phyloP scores from a whole-genome alignment of 37 sponge, comb jelly and placozoan species.

The Diacarnus erythraeanus region DNA sequence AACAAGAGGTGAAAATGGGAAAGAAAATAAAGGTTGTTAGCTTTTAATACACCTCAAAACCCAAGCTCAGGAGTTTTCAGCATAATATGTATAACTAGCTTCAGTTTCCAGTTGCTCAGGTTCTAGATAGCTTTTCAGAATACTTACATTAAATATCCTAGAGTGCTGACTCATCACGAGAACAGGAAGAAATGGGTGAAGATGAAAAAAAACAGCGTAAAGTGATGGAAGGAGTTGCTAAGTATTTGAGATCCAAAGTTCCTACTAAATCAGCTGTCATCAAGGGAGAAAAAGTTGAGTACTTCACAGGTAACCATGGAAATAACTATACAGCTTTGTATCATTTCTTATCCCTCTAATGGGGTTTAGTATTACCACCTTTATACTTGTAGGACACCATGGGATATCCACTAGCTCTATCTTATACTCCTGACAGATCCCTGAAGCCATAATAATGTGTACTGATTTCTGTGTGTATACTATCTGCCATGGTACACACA shows the following conservation, averaged over 20 bases:
- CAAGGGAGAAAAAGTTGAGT: conserved; percentile 65
- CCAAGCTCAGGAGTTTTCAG: too few relatives aligned
- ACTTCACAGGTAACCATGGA: conserved; percentile 57
- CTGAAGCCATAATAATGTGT: too few relatives aligned
- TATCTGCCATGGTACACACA: too few relatives aligned
- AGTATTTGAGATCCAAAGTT: conserved; percentile 47
- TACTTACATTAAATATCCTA: neutral
- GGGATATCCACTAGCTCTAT: too few relatives aligned
- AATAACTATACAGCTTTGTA: neutral
- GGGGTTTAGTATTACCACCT: neutral
- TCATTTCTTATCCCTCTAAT: neutral
- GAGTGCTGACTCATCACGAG: neutral
- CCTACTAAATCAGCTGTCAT: conserved; percentile 52
- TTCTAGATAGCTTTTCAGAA: neutral
- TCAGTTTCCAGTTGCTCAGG: neutral
- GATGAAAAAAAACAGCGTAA: conserved; percentile 13
- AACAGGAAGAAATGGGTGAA: neutral
- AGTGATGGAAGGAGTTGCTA: conserved; percentile 56
- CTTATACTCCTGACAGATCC: too few relatives aligned
- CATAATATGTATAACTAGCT: neutral
- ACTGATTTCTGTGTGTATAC: too few relatives aligned
- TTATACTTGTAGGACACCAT: too few relatives aligned
- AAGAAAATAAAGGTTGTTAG: conserved; percentile 26
- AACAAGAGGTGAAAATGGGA: conserved; percentile 6
- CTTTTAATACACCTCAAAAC: neutral